Evolutionary conservation across 2,113 vertebrate species (phyloP).

Genomic region (Serinus canaria): DNA sequence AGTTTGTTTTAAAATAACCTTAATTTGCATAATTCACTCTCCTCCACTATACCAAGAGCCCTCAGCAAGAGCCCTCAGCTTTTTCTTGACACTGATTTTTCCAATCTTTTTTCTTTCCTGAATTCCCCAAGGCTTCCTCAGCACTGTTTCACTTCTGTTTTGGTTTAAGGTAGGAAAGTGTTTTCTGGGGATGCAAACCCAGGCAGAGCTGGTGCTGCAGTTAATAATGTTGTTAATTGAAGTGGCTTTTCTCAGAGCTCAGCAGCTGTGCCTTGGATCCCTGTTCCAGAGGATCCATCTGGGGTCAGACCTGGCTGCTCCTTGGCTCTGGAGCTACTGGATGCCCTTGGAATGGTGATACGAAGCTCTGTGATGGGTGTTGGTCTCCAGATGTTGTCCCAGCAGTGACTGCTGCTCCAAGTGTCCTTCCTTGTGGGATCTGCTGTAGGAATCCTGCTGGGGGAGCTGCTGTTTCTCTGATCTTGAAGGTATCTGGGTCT

Average conservation of each 20-base stretch:
- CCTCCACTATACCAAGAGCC: not conserved
- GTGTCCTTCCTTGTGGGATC: not conserved
- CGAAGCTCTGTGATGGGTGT: rapidly evolving
- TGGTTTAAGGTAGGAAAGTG: not conserved
- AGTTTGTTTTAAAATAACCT: not conserved
- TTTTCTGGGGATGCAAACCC: not conserved
- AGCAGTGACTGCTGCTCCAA: not conserved
- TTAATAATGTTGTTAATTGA: not conserved
- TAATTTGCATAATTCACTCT: not conserved
- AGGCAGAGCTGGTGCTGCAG: not conserved
- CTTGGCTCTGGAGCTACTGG: not conserved
- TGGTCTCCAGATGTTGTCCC: not conserved
- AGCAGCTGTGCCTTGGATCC: not conserved
- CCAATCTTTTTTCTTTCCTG: not conserved
- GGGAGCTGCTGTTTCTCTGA: not conserved
- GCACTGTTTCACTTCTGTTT: not conserved
- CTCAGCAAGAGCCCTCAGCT: not conserved
- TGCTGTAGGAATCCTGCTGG: not conserved
- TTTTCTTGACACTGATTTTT: not conserved
- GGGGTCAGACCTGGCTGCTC: not conserved
- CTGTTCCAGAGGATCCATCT: not conserved
- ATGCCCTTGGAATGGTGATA: not conserved
- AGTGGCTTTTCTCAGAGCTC: not conserved
- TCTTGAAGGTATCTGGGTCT: not conserved
- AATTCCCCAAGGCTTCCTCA: not conserved